These are phyloP conservation scores for Platyura marginata DNA, from an alignment of 1,140 invertebrate genomes.

Conservation along the genomic window DNA sequence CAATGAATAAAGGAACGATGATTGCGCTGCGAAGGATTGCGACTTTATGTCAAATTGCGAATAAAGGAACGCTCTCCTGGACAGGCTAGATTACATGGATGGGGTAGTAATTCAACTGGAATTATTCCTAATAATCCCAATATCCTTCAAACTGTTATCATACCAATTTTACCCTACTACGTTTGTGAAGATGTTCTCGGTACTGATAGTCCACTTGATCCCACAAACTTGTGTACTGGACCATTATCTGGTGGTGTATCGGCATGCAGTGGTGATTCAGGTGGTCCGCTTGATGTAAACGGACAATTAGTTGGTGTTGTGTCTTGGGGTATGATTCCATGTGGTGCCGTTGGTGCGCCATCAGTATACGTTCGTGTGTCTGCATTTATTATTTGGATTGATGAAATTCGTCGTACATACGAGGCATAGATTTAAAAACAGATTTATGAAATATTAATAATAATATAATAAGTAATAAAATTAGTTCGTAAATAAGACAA, in stretches of 20 bases:
- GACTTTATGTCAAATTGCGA: no score
- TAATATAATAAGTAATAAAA: no score
- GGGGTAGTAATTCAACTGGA: slow-evolving; percentile 25
- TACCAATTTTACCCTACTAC: slow-evolving; percentile 14
- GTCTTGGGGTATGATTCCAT: slow-evolving; percentile 27
- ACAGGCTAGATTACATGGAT: slow-evolving; percentile 5
- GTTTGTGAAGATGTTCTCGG: slow-evolving; percentile 16
- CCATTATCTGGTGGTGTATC: slow-evolving; percentile 26
- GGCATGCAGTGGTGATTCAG: slow-evolving; percentile 29
- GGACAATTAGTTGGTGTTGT: slow-evolving; percentile 23
- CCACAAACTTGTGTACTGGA: slow-evolving; percentile 29
- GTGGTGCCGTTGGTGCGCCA: slow-evolving; percentile 37
- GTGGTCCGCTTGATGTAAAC: slow-evolving; percentile 22
- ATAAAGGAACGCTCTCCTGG: no score
- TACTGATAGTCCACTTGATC: slow-evolving; percentile 20
- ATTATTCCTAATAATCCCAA: slow-evolving; percentile 16
- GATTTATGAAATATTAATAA: no score
- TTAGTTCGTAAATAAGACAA: no score
- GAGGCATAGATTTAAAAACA: no score
- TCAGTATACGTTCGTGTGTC: slow-evolving; percentile 54
- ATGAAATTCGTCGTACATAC: no score
- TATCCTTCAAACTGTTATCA: slow-evolving; percentile 19
- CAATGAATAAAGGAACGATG: no score
- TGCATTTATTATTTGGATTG: slow-evolving; percentile 41
- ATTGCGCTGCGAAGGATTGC: no score